These are phyloP conservation scores for Baccha elongata DNA, from an alignment of 2,888 invertebrate genomes.

Conservation along the genomic window DNA sequence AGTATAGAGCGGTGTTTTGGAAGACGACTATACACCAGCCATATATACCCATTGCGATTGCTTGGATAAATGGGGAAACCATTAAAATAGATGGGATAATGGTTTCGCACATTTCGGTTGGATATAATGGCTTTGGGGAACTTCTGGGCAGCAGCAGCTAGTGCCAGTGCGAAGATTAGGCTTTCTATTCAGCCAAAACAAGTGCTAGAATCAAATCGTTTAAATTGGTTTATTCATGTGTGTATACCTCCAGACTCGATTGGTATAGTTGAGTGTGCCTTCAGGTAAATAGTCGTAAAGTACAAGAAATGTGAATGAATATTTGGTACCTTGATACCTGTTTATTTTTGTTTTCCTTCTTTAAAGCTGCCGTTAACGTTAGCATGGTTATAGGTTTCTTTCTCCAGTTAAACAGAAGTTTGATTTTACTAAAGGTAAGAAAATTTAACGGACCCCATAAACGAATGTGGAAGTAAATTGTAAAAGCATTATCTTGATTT, in stretches of 20 bases:
- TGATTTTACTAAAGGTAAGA: not conserved
- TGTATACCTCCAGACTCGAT: not conserved
- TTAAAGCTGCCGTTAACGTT: constrained; percentile 6
- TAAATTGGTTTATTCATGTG: constrained; percentile 34
- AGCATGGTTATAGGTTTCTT: not conserved
- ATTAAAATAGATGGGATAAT: constrained; percentile 57
- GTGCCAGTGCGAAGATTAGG: not conserved
- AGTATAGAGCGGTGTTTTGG: not conserved
- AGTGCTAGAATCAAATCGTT: constrained; percentile 38
- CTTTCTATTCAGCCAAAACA: constrained; percentile 9
- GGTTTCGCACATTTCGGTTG: constrained; percentile 60
- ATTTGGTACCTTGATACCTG: too few species aligned
- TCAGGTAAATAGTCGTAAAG: constrained; percentile 23
- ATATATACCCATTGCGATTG: not conserved
- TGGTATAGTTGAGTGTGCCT: not conserved
- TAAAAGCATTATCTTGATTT: constrained; percentile 30
- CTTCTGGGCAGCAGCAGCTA: constrained; percentile 27
- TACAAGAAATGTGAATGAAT: constrained; percentile 7
- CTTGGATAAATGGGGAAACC: constrained; percentile 13
- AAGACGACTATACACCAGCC: constrained; percentile 11
- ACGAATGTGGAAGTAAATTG: constrained; percentile 19
- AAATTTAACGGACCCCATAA: constrained; percentile 23
- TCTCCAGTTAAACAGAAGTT: not conserved
- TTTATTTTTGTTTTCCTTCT: too few species aligned
- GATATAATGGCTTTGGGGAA: constrained; percentile 44